phyloP scores from a whole-genome alignment of 2,888 invertebrate species.

The Cheilosia variabilis region DNA sequence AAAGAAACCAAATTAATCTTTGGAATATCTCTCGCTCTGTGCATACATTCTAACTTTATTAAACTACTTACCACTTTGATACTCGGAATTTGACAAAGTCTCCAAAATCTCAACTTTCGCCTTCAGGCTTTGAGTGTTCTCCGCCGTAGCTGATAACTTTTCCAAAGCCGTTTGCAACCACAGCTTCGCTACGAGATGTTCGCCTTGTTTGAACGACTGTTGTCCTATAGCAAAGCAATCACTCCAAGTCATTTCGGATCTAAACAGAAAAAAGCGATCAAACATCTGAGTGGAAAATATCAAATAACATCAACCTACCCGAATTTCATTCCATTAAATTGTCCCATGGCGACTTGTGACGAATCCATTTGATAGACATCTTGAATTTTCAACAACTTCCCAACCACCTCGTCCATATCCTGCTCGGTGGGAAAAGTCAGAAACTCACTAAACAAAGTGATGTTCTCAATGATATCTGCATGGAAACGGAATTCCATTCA shows the following conservation, averaged over 20 bases:
- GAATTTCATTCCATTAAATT: constrained; percentile 82
- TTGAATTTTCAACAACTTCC: constrained; percentile 84
- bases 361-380: constrained; percentile 87
- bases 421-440: constrained; percentile 78
- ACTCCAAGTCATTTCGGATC: constrained; percentile 81
- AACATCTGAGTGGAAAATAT: no score
- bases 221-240: constrained; percentile 80
- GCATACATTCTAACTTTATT: no score
- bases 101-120: constrained; percentile 78
- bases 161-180: constrained; percentile 80
- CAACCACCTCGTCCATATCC: constrained; percentile 79
- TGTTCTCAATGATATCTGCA: constrained; percentile 63
- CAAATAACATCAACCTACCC: constrained; percentile 76
- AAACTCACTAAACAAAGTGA: constrained; percentile 42
- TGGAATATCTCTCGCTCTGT: no score
- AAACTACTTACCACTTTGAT: constrained; percentile 77
- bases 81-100: constrained; percentile 78
- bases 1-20: no score
- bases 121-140: constrained; percentile 40
- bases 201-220: constrained; percentile 78
- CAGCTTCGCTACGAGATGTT: constrained; percentile 79
- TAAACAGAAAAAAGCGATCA: constrained; percentile 43
- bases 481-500: background rate
- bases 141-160: constrained; percentile 75
- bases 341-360: constrained; percentile 85